These are phyloP conservation scores for Miichthys miiuy DNA, from an alignment of 2,797 vertebrate species.

Conservation along the genomic window DNA sequence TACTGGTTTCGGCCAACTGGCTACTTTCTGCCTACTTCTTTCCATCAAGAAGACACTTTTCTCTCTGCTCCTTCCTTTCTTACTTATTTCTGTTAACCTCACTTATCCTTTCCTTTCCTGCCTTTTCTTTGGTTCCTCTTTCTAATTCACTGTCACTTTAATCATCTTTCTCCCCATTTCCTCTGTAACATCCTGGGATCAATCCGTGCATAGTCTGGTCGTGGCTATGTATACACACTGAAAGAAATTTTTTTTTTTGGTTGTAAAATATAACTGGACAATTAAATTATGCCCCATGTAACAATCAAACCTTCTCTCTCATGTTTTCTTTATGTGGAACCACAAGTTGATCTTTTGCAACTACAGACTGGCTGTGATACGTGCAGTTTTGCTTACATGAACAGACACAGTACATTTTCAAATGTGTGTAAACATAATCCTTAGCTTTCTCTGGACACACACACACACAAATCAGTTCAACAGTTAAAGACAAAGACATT, in stretches of 20 bases:
- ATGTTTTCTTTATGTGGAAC: slow-evolving; percentile 29
- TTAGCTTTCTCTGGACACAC: not conserved
- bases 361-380: not conserved
- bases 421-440: not conserved
- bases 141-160: slow-evolving; percentile 36
- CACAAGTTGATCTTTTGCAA: not conserved
- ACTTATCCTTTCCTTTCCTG: slow-evolving; percentile 36
- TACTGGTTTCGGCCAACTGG: slow-evolving; percentile 57
- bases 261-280: slow-evolving; percentile 82
- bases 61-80: slow-evolving; percentile 56
- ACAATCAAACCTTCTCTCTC: slow-evolving; percentile 69
- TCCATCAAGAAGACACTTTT: slow-evolving; percentile 63
- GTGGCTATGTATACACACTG: slow-evolving; percentile 73
- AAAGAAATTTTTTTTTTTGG: slow-evolving; percentile 72
- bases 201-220: slow-evolving; percentile 78
- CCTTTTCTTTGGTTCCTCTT: slow-evolving; percentile 38
- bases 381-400: not conserved
- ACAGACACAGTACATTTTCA: not conserved
- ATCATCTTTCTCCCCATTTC: slow-evolving; percentile 59
- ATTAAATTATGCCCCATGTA: slow-evolving; percentile 85
- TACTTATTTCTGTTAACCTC: slow-evolving; percentile 44
- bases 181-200: slow-evolving; percentile 89
- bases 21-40: slow-evolving; percentile 58
- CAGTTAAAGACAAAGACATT: not conserved
- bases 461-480: not conserved